Base-by-base conservation (phyloP, 2,113 vertebrate species). In the Plestiodon gilberti region DNA sequence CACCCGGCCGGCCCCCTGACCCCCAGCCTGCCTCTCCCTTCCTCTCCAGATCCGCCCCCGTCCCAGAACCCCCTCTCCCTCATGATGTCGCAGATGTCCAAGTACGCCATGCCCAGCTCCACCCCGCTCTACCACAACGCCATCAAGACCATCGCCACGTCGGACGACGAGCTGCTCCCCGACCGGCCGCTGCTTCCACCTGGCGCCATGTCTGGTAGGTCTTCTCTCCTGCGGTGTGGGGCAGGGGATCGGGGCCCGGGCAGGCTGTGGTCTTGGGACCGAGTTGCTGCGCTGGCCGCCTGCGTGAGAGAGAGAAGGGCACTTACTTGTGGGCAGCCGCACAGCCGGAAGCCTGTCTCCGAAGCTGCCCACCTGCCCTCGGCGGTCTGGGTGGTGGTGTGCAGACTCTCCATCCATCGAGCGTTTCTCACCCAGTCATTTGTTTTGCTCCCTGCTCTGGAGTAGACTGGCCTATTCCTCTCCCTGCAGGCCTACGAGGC, bases 51-150 rank as follows among this genome's bases (percentile, higher is more conserved):
- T 88, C 97, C 96, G 78, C 92, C 97, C 25, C 96, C 98, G 22
- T 96, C 98, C 85, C 98, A 98, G 97, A 99, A 99, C 91, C 99
- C 99, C 52, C 94, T 99, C 84, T 99, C 99, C 1, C 96, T 99
- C 85, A 99, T 99, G 95, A 99, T 99, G 98, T 98, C 98, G 59
- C 98, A 99, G 97, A 99, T 99, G 99, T 99, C 99, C 91, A 99
- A 99, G 94, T 99, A 99, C 1, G 99, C 99, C 90, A 98, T 99
- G 97, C 98, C 99, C 88, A 99, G 98, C 95, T 98, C 98, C 89
- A 99, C 98, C 18, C 99, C 99, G 0, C 98, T 99, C 61, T 99
- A 99, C 96, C 99, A 99, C 93, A 99, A 99, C 5, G 98, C 99
- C 93, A 99, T 99, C 97, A 99, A 99, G 96, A 99, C 99, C 87